Evolutionary conservation across 2,888 invertebrate genomes (phyloP).

Genomic region (Aphrophora alni): DNA sequence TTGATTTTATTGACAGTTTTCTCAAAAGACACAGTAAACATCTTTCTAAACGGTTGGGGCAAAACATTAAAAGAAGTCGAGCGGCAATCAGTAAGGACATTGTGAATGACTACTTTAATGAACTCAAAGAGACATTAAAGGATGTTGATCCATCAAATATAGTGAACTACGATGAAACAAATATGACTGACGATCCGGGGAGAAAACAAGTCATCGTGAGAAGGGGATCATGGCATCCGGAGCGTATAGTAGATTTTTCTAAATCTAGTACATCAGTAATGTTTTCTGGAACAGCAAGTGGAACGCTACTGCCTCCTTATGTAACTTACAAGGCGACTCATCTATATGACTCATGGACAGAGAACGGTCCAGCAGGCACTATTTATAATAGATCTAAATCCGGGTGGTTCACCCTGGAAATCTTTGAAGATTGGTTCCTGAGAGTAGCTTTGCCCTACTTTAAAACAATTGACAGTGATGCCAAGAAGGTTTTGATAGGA

Average conservation of each 20-base stretch:
- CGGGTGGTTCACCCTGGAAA: slow-evolving; percentile 53
- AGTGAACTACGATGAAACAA: slow-evolving; percentile 54
- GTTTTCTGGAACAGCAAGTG: slow-evolving; percentile 53
- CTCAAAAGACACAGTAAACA: slow-evolving; percentile 39
- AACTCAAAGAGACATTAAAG: slow-evolving; percentile 40
- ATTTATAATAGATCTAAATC: slow-evolving; percentile 50
- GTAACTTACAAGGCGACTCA: slow-evolving; percentile 53
- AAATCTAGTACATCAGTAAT: slow-evolving; percentile 50
- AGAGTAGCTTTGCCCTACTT: slow-evolving; percentile 34
- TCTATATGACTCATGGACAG: slow-evolving; percentile 51
- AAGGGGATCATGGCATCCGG: slow-evolving; percentile 44
- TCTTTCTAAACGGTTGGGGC: slow-evolving; percentile 38
- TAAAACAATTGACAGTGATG: not conserved
- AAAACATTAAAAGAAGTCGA: slow-evolving; percentile 47
- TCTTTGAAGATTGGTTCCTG: slow-evolving; percentile 53
- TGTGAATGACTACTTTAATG: slow-evolving; percentile 45
- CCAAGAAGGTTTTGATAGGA: slow-evolving; percentile 51
- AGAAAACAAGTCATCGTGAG: slow-evolving; percentile 48
- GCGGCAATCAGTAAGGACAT: slow-evolving; percentile 38
- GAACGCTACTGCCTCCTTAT: slow-evolving; percentile 53
- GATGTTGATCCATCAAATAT: slow-evolving; percentile 48
- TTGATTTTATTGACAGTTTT: slow-evolving; percentile 47
- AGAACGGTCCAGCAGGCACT: slow-evolving; percentile 51
- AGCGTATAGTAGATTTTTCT: slow-evolving; percentile 30
- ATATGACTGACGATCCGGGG: slow-evolving; percentile 49